A percentile compares a stretch with the other conserved stretches of the same genome.
phyloP scores from a whole-genome alignment of 2,797 vertebrate species.

The Artibeus lituratus region DNA sequence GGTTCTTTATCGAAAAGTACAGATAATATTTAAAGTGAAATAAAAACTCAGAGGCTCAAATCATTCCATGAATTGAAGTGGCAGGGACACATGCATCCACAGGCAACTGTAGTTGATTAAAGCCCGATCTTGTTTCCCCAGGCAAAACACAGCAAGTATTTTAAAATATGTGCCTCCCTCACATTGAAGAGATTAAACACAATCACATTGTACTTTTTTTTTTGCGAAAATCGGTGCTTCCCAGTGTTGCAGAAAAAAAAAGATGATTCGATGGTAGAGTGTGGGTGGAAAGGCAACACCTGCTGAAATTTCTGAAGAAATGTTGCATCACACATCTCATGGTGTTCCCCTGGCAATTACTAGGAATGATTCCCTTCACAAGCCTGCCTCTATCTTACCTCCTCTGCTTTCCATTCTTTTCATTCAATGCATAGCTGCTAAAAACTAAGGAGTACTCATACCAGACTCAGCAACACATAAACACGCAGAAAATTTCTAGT shows the following conservation, averaged over 20 bases:
- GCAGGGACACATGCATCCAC: neutral
- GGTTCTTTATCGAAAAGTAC: constrained; percentile 46
- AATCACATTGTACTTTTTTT: neutral
- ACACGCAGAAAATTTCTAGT: neutral
- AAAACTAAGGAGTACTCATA: neutral
- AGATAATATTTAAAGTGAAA: constrained; percentile 10
- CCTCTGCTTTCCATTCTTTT: neutral
- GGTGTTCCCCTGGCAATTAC: neutral
- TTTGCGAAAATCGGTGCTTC: neutral
- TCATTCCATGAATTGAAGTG: neutral
- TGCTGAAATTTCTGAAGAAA: neutral
- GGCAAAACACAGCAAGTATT: neutral
- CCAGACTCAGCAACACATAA: neutral
- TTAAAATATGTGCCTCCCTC: neutral
- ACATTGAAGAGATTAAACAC: neutral
- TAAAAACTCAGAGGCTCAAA: neutral
- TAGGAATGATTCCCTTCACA: neutral
- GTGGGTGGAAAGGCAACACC: neutral
- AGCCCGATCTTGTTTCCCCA: neutral
- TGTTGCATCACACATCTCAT: neutral
- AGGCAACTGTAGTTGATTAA: neutral
- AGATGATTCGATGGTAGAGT: neutral
- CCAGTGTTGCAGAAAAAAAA: neutral
- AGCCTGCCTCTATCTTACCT: neutral
- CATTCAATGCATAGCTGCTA: neutral